These are phyloP conservation scores for Geodia barretti DNA, from an alignment of 37 sponge, comb jelly and placozoan species.

Conservation along the genomic window DNA sequence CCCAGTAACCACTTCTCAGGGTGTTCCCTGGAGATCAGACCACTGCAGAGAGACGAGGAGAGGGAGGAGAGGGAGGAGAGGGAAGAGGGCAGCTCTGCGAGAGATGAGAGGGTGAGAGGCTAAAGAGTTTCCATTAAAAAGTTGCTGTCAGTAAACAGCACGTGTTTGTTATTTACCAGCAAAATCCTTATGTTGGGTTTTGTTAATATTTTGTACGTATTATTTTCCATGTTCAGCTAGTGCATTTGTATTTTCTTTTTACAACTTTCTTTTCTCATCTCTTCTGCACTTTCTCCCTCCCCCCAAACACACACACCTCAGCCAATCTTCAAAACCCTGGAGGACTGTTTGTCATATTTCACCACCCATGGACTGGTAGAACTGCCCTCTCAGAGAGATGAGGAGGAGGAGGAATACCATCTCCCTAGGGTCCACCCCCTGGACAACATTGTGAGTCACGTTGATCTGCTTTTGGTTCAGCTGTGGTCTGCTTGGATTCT, in stretches of 20 bases:
- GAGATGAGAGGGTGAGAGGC: too few species aligned
- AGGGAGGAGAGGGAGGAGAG: background rate
- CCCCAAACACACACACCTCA: background rate
- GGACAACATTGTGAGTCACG: constrained; percentile 25
- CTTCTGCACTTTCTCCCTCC: constrained; percentile 4
- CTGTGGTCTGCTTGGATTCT: too few species aligned
- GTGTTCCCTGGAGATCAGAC: background rate
- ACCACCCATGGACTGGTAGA: constrained; percentile 35
- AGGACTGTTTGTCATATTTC: constrained; percentile 42
- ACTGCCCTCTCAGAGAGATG: constrained; percentile 1
- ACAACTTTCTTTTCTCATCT: background rate
- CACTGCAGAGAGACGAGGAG: background rate
- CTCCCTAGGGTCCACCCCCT: constrained; percentile 30
- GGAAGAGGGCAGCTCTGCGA: too few species aligned
- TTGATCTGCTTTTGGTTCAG: too few species aligned
- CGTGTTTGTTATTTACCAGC: too few species aligned
- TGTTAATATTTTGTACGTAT: too few species aligned
- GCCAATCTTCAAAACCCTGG: background rate
- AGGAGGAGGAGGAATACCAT: constrained; percentile 13
- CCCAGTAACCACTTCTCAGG: background rate
- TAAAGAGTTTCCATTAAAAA: too few species aligned
- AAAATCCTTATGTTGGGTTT: too few species aligned
- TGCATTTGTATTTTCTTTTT: too few species aligned
- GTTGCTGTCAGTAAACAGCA: too few species aligned
- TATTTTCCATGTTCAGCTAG: too few species aligned